Base-by-base conservation (phyloP, 2,797 vertebrate species). In the Meda fulgida region DNA sequence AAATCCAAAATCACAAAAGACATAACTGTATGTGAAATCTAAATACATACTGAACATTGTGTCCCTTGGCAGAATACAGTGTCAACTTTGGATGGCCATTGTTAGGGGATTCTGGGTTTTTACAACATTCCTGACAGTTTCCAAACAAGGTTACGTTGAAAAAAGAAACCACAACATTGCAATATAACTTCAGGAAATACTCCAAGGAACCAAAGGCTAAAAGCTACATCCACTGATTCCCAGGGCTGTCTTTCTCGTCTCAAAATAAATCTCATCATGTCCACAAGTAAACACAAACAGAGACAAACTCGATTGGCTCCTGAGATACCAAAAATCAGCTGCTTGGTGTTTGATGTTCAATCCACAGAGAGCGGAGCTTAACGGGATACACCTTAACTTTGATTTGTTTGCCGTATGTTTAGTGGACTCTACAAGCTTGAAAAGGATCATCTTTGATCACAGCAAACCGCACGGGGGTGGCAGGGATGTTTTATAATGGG, bases 141-240 rank as follows among this genome's bases (percentile, higher is more conserved):
- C 91, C 89, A 91, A 92, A 93, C 86, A 86, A 87, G 92, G 87
- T 86, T 89, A 87, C 84, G 78, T 90, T 92, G 91, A 91, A 91
- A 91, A 88, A 84, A 88, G 90, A 91, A 92, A 92, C 92, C 92
- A 86, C 93, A 93, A 87, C 88, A 84, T 91, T 92, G 90, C 89
- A 86, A 86, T 89, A 89, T 85, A 91, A 87, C 89, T 89, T n/a
- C n/a, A 70, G 93, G 89, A 85, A 85, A 89, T 90, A 92, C 90
- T 91, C 91, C 66, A 63, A 63, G 88, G 88, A 89, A 92, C 89
- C 86, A 89, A 89, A 85, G 87, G 82, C 90, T 84, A 84, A 84
- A 84, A 91, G 90, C 85, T 87, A 88, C 81, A 83, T 88, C 77
- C 85, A 85, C 91, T 90, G 9, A 84, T 92, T 92, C 87, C 88